These are phyloP conservation scores for Germaria angustata DNA, from an alignment of 2,888 invertebrate genomes.

Conservation along the genomic window DNA sequence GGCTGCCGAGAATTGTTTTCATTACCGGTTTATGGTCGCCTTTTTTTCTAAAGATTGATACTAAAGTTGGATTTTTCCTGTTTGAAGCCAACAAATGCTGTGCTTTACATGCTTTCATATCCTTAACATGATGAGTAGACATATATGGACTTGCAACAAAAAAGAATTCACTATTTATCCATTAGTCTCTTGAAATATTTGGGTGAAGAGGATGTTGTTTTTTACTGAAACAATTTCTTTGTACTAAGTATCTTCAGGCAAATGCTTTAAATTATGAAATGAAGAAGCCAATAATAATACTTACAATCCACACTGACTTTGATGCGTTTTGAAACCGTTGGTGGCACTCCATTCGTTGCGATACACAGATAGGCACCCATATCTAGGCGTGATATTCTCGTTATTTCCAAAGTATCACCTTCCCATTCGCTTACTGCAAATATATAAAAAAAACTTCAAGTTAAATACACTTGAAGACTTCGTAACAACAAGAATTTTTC, in stretches of 20 bases:
- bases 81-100: background rate
- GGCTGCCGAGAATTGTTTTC: conserved; percentile 44
- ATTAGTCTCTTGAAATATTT: conserved; percentile 42
- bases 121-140: background rate
- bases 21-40: conserved; percentile 45
- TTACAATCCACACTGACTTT: conserved; percentile 97
- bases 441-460: background rate
- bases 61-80: background rate
- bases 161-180: conserved; percentile 17
- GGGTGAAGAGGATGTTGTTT: conserved; percentile 15
- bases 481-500: no score
- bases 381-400: conserved; percentile 90
- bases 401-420: conserved; percentile 91
- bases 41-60: background rate
- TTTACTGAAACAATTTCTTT: background rate
- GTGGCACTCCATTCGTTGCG: conserved; percentile 92
- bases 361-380: conserved; percentile 97
- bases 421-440: conserved; percentile 90
- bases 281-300: no score
- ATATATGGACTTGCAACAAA: background rate
- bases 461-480: background rate
- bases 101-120: background rate
- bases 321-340: conserved; percentile 93
- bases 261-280: no score
- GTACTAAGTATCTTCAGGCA: background rate